Evolutionary conservation across 2,888 invertebrate species (phyloP).

Genomic region (Rotaria sp.): DNA sequence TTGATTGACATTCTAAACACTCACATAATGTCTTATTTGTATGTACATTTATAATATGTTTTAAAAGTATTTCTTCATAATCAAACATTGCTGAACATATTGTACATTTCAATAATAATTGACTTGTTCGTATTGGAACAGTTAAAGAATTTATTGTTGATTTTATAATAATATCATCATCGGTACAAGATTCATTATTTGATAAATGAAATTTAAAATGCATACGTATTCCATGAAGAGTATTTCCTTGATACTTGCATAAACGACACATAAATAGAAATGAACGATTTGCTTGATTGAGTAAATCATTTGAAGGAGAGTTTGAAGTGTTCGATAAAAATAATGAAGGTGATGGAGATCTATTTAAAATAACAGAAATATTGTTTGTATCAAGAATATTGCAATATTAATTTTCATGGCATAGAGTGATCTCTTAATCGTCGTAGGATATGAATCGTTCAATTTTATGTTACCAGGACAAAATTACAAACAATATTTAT

Average conservation of each 20-base stretch:
- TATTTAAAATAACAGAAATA: background rate
- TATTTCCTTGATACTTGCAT: slow-evolving; percentile 90
- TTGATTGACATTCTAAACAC: slow-evolving; percentile 9
- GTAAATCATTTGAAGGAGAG: background rate
- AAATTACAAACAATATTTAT: no score
- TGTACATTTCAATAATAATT: background rate
- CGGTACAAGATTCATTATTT: slow-evolving; percentile 51
- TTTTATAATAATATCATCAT: slow-evolving; percentile 49
- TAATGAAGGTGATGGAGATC: background rate
- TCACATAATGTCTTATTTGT: background rate
- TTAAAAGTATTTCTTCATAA: background rate
- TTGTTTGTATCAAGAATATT: no score
- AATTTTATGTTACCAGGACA: no score
- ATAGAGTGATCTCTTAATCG: no score
- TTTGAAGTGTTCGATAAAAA: no score
- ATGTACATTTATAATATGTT: background rate
- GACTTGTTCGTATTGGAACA: background rate
- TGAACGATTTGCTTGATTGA: slow-evolving; percentile 52
- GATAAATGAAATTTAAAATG: slow-evolving; percentile 94
- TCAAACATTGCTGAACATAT: slow-evolving; percentile 20
- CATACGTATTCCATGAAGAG: slow-evolving; percentile 87
- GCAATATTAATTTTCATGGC: no score
- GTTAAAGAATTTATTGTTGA: background rate
- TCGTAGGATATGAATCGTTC: no score
- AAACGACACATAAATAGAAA: slow-evolving; percentile 81